A percentile compares a stretch with the other conserved stretches of the same genome.
phyloP scores from a whole-genome alignment of 2,888 invertebrate genomes.

The Sphecodes monilicornis region DNA sequence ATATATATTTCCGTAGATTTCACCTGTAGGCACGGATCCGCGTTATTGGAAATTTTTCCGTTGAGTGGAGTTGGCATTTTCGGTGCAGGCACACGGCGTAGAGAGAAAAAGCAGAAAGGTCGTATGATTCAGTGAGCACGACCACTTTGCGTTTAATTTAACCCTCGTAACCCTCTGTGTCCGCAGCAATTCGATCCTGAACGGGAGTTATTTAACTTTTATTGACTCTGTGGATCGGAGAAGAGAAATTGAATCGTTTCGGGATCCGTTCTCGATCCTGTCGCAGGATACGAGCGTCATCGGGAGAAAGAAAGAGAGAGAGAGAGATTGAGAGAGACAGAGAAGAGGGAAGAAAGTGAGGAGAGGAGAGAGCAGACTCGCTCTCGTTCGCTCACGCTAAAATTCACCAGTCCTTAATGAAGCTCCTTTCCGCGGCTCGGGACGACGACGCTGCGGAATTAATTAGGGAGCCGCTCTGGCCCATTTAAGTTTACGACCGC shows the following conservation, averaged over 20 bases:
- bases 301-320: neutral
- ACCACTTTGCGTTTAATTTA: slow-evolving; percentile 16
- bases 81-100: neutral
- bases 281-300: slow-evolving; percentile 7
- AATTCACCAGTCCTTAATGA: slow-evolving; percentile 74
- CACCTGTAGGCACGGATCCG: neutral
- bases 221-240: slow-evolving; percentile 10
- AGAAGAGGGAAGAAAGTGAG: neutral
- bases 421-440: slow-evolving; percentile 70
- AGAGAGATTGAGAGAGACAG: neutral
- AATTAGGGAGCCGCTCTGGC: slow-evolving; percentile 74
- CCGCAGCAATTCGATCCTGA: slow-evolving; percentile 6
- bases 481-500: slow-evolving; percentile 75
- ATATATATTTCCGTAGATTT: neutral
- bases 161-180: slow-evolving; percentile 10
- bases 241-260: slow-evolving; percentile 15
- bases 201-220: slow-evolving; percentile 15
- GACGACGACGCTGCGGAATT: slow-evolving; percentile 73
- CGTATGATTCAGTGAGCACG: slow-evolving; percentile 11
- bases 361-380: neutral
- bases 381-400: slow-evolving; percentile 49
- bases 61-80: neutral
- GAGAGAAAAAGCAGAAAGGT: slow-evolving; percentile 1
- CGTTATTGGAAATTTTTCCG: slow-evolving; percentile 1
- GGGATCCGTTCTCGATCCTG: slow-evolving; percentile 1